A percentile compares a stretch with the other conserved stretches of the same genome.
phyloP scores from a whole-genome alignment of 2,113 vertebrate species.

The Xyliphius kryptos region DNA sequence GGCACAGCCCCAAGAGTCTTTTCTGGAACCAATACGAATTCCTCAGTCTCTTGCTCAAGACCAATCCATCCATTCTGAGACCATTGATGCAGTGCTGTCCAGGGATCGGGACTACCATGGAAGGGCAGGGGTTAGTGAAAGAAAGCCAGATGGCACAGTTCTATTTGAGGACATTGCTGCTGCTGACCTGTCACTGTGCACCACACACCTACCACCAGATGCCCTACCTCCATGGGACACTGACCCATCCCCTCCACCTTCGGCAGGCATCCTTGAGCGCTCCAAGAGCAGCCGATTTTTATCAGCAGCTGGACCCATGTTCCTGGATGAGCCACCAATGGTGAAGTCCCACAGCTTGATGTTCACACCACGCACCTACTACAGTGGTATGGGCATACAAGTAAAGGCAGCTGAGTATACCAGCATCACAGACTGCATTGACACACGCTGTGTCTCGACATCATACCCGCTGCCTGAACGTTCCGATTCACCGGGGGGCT shows the following conservation, averaged over 20 bases:
- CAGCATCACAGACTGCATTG: conserved; percentile 97
- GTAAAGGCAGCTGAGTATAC: conserved; percentile 96
- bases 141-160: conserved; percentile 56
- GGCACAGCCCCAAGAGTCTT: conserved; percentile 75
- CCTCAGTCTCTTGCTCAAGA: conserved; percentile 72
- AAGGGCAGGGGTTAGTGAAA: conserved; percentile 48
- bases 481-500: conserved; percentile 75
- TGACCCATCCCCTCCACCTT: conserved; percentile 73
- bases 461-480: conserved; percentile 79
- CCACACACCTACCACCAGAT: conserved; percentile 76
- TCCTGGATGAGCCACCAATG: conserved; percentile 82
- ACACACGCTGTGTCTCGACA: conserved; percentile 84
- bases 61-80: conserved; percentile 70
- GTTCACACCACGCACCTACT: conserved; percentile 86
- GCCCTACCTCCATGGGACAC: conserved; percentile 83
- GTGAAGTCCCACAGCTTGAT: conserved; percentile 97
- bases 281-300: conserved; percentile 97
- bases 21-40: conserved; percentile 76
- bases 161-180: conserved; percentile 81
- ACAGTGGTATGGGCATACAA: conserved; percentile 79
- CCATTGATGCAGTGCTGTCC: conserved; percentile 74
- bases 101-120: conserved; percentile 69
- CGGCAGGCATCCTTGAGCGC: conserved; percentile 76
- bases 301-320: conserved; percentile 69
- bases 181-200: conserved; percentile 79